A percentile compares a stretch with the other conserved stretches of the same genome.
Conservation (phyloP, 2,113 vertebrate species). For the Alectura lathami region DNA sequence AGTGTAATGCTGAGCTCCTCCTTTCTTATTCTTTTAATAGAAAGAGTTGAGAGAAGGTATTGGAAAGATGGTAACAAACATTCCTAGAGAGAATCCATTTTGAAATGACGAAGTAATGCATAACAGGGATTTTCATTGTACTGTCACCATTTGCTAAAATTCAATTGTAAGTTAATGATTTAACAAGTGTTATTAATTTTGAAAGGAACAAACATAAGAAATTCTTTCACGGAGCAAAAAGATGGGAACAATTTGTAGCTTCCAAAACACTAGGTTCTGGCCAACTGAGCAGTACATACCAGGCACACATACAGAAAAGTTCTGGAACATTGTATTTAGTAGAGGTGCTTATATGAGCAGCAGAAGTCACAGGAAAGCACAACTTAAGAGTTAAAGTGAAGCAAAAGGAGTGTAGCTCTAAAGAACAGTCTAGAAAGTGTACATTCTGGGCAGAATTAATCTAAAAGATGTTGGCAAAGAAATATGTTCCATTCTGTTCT, state of each 20-base stretch:
- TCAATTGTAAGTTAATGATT: neutral
- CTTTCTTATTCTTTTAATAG: neutral
- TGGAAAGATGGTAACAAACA: neutral
- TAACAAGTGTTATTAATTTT: neutral
- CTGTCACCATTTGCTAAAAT: neutral
- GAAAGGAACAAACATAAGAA: neutral
- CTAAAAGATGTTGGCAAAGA: neutral
- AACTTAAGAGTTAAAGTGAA: neutral
- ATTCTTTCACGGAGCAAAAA: neutral
- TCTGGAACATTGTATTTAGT: neutral
- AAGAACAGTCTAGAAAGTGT: neutral
- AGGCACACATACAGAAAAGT: neutral
- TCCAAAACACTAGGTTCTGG: neutral
- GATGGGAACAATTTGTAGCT: neutral
- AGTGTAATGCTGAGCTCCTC: neutral
- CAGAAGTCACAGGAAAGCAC: neutral
- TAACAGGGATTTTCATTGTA: constrained; percentile 9
- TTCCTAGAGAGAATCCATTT: neutral
- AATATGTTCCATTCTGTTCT: neutral
- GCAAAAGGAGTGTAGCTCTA: constrained; percentile 1
- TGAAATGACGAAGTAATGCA: neutral
- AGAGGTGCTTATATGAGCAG: neutral
- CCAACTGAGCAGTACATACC: neutral
- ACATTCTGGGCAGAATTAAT: neutral
- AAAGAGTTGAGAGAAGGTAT: neutral